Evolutionary conservation across 2,797 vertebrate species (phyloP), one percentile per base, ranked within the genome.

Genomic region (Galaxias olidus): DNA sequence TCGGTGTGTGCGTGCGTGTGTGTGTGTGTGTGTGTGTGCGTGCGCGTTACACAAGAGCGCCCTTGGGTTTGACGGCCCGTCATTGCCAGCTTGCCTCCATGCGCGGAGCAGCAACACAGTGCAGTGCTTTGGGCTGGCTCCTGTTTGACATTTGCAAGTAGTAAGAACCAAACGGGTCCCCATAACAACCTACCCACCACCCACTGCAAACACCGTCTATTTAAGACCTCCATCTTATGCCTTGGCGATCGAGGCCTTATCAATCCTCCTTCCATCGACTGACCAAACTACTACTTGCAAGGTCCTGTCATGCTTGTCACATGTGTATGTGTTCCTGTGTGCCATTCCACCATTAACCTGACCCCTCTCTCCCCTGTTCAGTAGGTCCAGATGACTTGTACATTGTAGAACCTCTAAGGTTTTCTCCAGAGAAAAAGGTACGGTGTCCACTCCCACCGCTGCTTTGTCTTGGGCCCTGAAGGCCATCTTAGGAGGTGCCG

Each of bases 341-440:
- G 51, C 84, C 90, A 90, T 89, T 86, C 84, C 81, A 89, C 88
- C 81, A 89, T 87, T 93, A 91, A 90, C 88, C 71, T 82, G 83
- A 77, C 64, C 79, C 89, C 88, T 91, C 82, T 91, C 86, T 91
- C 89, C 81, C 87, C 84, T 87, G 90, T 94, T 58, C 87, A 98
- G 98, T 94, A 88, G 94, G 95, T 89, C 92, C 95, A 76, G 95
- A 95, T 92, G 97, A 98, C 89, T 93, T 99, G 88, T 99, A 96
- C 91, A 99, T 99, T 91, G 96, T 99, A 88, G 97, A 99, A 91
- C 98, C 97, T 69, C 92, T 99, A 90, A 98, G 94, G 89, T 99
- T 99, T 92, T 96, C 96, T 85, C 96, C 96, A 87, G 96, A 98
- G 90, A 98, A 98, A 95, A 99, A 98, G 96, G 97, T 99, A 96